Evolutionary conservation across 2,888 invertebrate genomes (phyloP), one percentile per base, ranked within the genome.

Genomic region (Electrophaes corylata): DNA sequence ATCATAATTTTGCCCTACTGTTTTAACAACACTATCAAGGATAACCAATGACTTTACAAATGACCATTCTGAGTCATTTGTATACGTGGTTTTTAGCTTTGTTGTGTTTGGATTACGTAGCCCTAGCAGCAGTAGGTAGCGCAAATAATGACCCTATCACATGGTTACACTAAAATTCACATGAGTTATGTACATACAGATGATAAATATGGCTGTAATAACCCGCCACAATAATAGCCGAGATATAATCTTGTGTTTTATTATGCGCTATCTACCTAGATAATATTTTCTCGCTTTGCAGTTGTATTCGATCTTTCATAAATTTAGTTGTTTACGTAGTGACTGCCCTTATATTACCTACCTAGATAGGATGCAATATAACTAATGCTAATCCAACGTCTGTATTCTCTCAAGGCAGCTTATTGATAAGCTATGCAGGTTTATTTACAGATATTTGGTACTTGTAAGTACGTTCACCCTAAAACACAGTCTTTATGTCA

Each of bases 241-340:
- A 58, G 64, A 64, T 64, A 61, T 26, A 26, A 59, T 64, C 64
- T 54, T 16, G 43, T 49, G 41, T 60, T 64, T 37, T 56, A 54
- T 53, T 64, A 52, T n/a, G n/a, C n/a, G n/a, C n/a, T n/a, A n/a
- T 49, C 29, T 8, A 37, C 11, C 14, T 48, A 37, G 31, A 20
- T 12, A 33, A 23, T 45, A 45, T 45, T 45, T 29, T 31, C 16
- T 48, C 16, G 29, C 29, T 14, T n/a, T 18, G 18, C 19, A 46
- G 12, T 11, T 19, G 11, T 3, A 11, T 14, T 4, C 16, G n/a
- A n/a, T n/a, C n/a, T n/a, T n/a, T n/a, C n/a, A n/a, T n/a, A n/a
- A n/a, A n/a, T n/a, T n/a, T n/a, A n/a, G n/a, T n/a, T n/a, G n/a
- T n/a, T n/a, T n/a, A n/a, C n/a, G n/a, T n/a, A n/a, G n/a, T n/a